Evolutionary conservation across 2,797 vertebrate species (phyloP).

Genomic region (Paramormyrops hopkinsi): DNA sequence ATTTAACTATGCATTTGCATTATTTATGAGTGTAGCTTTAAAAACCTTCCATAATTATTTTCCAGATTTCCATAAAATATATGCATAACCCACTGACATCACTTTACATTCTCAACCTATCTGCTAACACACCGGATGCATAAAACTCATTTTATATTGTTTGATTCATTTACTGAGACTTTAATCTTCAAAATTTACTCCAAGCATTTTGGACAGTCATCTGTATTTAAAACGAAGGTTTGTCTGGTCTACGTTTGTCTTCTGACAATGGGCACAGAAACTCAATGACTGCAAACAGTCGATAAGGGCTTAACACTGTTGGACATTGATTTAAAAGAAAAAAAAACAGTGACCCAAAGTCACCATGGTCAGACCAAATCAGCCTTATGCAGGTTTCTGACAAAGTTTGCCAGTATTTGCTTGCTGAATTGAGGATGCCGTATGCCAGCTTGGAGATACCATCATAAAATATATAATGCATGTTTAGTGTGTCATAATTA

Average conservation of each 20-base stretch:
- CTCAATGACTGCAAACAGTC: not conserved
- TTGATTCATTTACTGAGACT: not conserved
- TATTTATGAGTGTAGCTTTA: constrained; percentile 69
- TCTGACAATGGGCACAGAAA: not conserved
- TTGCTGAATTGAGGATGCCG: not conserved
- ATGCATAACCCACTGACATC: not conserved
- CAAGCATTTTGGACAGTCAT: not conserved
- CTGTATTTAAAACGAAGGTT: not conserved
- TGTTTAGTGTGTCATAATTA: constrained; percentile 5
- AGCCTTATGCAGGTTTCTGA: not conserved
- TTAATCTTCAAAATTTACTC: not conserved
- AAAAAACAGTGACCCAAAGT: not conserved
- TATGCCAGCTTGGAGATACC: not conserved
- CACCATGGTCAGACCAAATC: not conserved
- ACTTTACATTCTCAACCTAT: not conserved
- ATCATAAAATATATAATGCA: not conserved
- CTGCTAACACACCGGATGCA: not conserved
- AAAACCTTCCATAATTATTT: constrained; percentile 65
- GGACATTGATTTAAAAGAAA: not conserved
- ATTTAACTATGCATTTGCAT: constrained; percentile 65
- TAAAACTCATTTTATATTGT: not conserved
- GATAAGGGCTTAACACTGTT: not conserved
- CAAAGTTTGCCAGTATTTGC: not conserved
- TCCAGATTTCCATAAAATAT: constrained; percentile 33
- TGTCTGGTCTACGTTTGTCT: not conserved